Conservation (phyloP, 2,888 invertebrate species). For the Omphaloscelis lunosa region DNA sequence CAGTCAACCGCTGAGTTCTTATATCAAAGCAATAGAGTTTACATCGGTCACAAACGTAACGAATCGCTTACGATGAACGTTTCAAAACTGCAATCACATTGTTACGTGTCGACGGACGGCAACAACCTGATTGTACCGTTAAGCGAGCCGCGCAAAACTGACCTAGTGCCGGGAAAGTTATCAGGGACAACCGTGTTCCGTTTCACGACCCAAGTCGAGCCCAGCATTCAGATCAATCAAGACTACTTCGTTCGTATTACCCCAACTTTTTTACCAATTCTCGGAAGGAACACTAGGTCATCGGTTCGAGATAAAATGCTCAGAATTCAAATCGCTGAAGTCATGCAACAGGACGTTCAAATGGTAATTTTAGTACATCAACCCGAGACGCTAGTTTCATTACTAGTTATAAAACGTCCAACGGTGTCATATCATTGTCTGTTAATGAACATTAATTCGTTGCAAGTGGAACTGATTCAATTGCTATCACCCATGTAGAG, state of each 20-base stretch:
- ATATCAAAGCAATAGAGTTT: slow-evolving; percentile 72
- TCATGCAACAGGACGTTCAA: slow-evolving; percentile 79
- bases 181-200: slow-evolving; percentile 86
- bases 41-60: slow-evolving; percentile 70
- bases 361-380: slow-evolving; percentile 73
- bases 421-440: slow-evolving; percentile 79
- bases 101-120: slow-evolving; percentile 87
- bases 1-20: slow-evolving; percentile 61
- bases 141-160: slow-evolving; percentile 88
- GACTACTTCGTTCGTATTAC: slow-evolving; percentile 65
- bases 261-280: slow-evolving; percentile 53
- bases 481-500: slow-evolving; percentile 87
- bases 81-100: slow-evolving; percentile 89
- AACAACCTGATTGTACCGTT: slow-evolving; percentile 90
- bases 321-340: slow-evolving; percentile 77
- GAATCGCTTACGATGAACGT: slow-evolving; percentile 79
- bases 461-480: slow-evolving; percentile 90
- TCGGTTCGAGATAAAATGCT: slow-evolving; percentile 72
- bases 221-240: slow-evolving; percentile 74
- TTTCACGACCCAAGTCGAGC: slow-evolving; percentile 76
- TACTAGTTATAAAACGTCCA: slow-evolving; percentile 74
- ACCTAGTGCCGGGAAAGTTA: slow-evolving; percentile 90
- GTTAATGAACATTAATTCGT: slow-evolving; percentile 88
- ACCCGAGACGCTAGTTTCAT: slow-evolving; percentile 69
- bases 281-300: slow-evolving; percentile 64